Base-by-base conservation (phyloP, 2,888 invertebrate species). In the Melinopterus prodromus region DNA sequence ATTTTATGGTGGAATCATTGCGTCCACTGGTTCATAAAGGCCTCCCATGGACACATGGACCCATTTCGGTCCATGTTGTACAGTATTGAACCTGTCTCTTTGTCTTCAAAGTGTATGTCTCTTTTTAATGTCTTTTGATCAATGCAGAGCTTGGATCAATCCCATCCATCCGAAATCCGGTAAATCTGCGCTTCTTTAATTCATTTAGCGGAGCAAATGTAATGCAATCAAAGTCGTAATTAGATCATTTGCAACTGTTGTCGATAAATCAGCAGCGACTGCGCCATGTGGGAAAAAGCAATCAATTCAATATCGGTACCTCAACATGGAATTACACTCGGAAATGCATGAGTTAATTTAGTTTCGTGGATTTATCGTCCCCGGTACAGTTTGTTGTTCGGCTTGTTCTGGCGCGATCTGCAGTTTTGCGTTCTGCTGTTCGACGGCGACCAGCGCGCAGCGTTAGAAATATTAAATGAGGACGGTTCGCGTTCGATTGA, bases 291-390 rank as follows among this genome's bases (percentile, higher is more conserved):
- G 53, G 75, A 78, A 78, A 78, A 78, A 78, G 75, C 76, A 78
- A 78, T 78, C 78, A 78, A 78, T 75, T 76, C 78, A 70, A 78
- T 76, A 78, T 78, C 76, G 79, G 77, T 79, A 71, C 76, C 71
- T 69, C 69, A 71, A 79, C 69, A 77, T 74, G 77, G 77, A 80
- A 80, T 80, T 80, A 72, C 80, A 80, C 76, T 81, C 74, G 70
- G 79, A 79, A 78, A 81, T 81, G 81, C 81, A 79, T 79, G 81
- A 81, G 80, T 80, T 80, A 80, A 80, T 80, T 80, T 80, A 77
- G 81, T 81, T 79, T 79, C 77, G 79, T 53, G 69, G 74, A 80
- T 81, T 81, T 81, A 81, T 81, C 77, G 81, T 53, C 12, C 9
- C 53, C 53, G 53, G 53, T 12, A 9, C 53, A 53, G 53, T 53